Conservation (phyloP, 1,140 invertebrate genomes). For the Chrysoperla carnea region DNA sequence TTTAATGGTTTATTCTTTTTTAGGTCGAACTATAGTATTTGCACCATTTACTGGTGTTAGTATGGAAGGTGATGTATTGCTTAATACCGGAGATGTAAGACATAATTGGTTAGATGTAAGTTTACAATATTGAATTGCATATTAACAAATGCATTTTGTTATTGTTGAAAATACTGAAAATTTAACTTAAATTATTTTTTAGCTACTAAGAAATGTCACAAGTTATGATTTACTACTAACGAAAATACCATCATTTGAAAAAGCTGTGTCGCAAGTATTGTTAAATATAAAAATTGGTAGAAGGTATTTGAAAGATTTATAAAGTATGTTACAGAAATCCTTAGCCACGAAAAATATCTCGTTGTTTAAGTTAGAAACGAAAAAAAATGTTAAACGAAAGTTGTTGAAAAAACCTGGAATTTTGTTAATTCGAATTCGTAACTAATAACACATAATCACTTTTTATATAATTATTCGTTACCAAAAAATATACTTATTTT, state of each 20-base stretch:
- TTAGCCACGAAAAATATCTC: no score
- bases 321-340: no score
- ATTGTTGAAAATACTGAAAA: background rate
- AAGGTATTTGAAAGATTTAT: slow-evolving; percentile 41
- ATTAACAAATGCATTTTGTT: slow-evolving; percentile 1
- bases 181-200: slow-evolving; percentile 16
- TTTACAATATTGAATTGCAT: slow-evolving; percentile 5
- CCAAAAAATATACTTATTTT: no score
- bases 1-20: slow-evolving; percentile 14
- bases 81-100: slow-evolving; percentile 78
- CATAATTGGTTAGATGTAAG: slow-evolving; percentile 79
- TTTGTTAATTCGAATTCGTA: no score
- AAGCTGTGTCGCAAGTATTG: slow-evolving; percentile 61
- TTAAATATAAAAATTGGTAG: slow-evolving; percentile 66
- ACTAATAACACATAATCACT: no score
- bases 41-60: slow-evolving; percentile 76
- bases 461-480: no score
- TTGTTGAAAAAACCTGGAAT: no score
- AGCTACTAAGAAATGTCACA: slow-evolving; percentile 67
- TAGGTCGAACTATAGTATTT: slow-evolving; percentile 58
- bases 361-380: no score
- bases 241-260: slow-evolving; percentile 66
- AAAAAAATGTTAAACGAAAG: no score
- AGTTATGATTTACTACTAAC: slow-evolving; percentile 53
- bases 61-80: slow-evolving; percentile 69